These are phyloP conservation scores for Centrocercus urophasianus DNA, from an alignment of 2,113 vertebrate species.

Conservation along the genomic window DNA sequence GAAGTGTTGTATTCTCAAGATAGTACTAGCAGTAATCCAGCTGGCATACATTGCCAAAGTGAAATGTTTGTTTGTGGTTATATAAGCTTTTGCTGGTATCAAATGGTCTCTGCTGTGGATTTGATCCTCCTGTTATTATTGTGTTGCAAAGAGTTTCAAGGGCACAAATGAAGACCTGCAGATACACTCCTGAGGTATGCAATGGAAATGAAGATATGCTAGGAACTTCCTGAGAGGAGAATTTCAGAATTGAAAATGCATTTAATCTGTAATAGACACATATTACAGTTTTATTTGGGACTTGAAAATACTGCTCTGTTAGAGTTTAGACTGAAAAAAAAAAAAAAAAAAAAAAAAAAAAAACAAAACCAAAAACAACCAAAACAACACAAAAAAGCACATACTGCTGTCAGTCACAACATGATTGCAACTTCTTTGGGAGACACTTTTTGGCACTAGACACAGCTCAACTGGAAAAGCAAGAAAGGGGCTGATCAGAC, in stretches of 20 bases:
- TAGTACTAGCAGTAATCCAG: slow-evolving; percentile 13
- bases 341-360: no score
- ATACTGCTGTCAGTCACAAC: not conserved
- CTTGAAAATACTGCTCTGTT: not conserved
- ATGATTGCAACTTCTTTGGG: not conserved
- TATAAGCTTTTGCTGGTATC: slow-evolving; percentile 53
- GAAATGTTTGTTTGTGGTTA: slow-evolving; percentile 17
- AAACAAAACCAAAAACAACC: no score
- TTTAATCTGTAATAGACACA: not conserved
- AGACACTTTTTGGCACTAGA: not conserved
- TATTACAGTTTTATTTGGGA: not conserved
- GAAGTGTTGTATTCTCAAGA: slow-evolving; percentile 48
- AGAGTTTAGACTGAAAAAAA: not conserved
- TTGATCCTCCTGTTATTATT: slow-evolving; percentile 69
- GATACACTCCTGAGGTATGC: slow-evolving; percentile 1
- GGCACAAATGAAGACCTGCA: slow-evolving; percentile 29
- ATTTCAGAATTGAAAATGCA: not conserved
- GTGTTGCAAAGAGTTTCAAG: slow-evolving; percentile 68
- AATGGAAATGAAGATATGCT: slow-evolving; percentile 36
- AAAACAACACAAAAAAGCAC: not conserved
- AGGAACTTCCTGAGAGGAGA: slow-evolving; percentile 7
- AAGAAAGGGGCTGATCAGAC: not conserved
- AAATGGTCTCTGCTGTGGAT: slow-evolving; percentile 49
- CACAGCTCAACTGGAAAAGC: not conserved
- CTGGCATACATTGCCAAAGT: not conserved